A percentile compares a stretch with the other conserved stretches of the same genome.
These are phyloP conservation scores for Limulus polyphemus DNA, from an alignment of 2,888 invertebrate species.

Conservation along the genomic window DNA sequence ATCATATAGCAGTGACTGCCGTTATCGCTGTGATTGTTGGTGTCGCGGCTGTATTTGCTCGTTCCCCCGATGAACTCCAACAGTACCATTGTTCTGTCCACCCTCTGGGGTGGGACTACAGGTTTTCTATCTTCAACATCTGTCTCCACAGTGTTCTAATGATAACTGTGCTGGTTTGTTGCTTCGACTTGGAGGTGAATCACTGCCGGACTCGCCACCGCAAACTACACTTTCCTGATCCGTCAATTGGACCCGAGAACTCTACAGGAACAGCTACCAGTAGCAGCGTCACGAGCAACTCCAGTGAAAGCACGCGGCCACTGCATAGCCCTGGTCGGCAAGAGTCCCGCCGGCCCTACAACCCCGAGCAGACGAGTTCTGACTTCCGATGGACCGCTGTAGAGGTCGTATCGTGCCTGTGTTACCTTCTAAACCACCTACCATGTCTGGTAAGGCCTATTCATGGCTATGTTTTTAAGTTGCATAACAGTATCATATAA, in stretches of 20 bases:
- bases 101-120: conserved; percentile 14
- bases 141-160: conserved; percentile 11
- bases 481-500: too few relatives aligned
- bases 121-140: conserved; percentile 11
- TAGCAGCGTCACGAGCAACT: neutral
- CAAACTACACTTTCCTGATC: too few relatives aligned
- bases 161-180: conserved; percentile 6
- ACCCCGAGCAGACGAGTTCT: conserved; percentile 24
- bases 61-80: neutral
- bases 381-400: conserved; percentile 36
- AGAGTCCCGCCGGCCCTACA: conserved; percentile 13
- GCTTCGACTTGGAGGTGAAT: neutral
- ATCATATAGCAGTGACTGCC: conserved; percentile 44
- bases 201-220: neutral
- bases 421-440: conserved; percentile 47
- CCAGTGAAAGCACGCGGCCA: neutral
- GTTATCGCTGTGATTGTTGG: conserved; percentile 44
- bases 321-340: conserved; percentile 27
- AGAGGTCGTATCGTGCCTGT: conserved; percentile 43
- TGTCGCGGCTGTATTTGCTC: conserved; percentile 43
- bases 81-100: conserved; percentile 9
- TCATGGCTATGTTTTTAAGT: neutral
- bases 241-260: too few relatives aligned
- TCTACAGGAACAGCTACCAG: neutral
- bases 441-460: conserved; percentile 48